Percentiles rank a stretch among this genome's conserved stretches.
Conservation (phyloP, 1,140 invertebrate genomes). For the Proales similis region DNA sequence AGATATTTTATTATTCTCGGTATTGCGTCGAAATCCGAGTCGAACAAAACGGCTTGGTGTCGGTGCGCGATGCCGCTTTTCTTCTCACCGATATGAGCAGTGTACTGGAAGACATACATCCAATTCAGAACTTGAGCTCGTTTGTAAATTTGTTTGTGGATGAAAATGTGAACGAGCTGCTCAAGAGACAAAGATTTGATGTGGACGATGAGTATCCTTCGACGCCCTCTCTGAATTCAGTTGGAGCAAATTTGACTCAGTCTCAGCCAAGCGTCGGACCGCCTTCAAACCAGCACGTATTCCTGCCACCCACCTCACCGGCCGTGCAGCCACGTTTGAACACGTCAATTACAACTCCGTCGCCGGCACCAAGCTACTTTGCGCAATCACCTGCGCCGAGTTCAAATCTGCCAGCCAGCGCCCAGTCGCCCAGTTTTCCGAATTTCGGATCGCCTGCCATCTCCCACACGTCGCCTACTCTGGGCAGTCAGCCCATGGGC, state of each 20-base stretch:
- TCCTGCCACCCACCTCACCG: conserved; percentile 28
- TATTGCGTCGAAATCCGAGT: conserved; percentile 13
- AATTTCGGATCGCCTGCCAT: conserved; percentile 34
- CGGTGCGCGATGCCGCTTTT: conserved; percentile 26
- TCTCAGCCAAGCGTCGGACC: neutral
- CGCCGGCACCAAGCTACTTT: neutral
- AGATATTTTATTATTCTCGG: conserved; percentile 29
- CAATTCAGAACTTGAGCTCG: conserved; percentile 10
- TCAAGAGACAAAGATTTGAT: neutral
- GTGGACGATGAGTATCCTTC: conserved; percentile 22
- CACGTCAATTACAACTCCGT: neutral
- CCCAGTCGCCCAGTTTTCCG: conserved; percentile 22
- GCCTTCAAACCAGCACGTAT: neutral
- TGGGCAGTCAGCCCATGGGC: neutral
- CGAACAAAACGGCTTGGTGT: conserved; percentile 18
- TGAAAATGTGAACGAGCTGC: conserved; percentile 22
- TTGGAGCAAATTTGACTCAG: too few species aligned
- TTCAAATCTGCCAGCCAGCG: neutral
- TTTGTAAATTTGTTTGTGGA: conserved; percentile 32
- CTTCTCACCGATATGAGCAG: conserved; percentile 14
- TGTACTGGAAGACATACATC: conserved; percentile 22
- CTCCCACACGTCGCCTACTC: conserved; percentile 19
- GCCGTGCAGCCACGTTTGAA: conserved; percentile 20
- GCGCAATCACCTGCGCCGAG: conserved; percentile 2
- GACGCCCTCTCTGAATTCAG: neutral